Percentiles rank a stretch among this genome's conserved stretches.
These are phyloP conservation scores for Drosophila busckii DNA, from an alignment of 1,140 invertebrate species.

Conservation along the genomic window DNA sequence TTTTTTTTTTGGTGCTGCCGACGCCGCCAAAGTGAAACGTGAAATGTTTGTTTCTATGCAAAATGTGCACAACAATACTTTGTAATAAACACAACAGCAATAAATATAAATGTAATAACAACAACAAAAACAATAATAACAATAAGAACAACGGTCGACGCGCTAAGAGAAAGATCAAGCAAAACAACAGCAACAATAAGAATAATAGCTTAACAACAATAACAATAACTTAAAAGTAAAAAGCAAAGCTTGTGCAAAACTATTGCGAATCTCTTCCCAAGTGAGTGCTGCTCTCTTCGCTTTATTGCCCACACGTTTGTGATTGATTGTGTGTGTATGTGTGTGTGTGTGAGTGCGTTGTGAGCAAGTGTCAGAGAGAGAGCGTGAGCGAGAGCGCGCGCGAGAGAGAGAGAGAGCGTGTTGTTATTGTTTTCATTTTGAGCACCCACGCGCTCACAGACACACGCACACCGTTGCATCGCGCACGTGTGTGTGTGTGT, in stretches of 20 bases:
- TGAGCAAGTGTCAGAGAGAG: no score
- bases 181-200: slow-evolving; percentile 5
- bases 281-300: neutral
- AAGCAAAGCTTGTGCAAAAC: slow-evolving; percentile 8
- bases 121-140: neutral
- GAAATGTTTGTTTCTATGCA: slow-evolving; percentile 36
- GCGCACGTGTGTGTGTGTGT: slow-evolving; percentile 10
- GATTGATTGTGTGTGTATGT: neutral
- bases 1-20: neutral
- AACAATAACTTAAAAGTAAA: slow-evolving; percentile 26
- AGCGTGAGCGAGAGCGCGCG: neutral
- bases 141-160: no score
- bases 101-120: neutral
- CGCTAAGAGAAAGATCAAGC: no score
- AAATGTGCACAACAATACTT: slow-evolving; percentile 30
- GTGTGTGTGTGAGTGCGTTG: slow-evolving; percentile 10
- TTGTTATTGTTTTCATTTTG: slow-evolving; percentile 26
- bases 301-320: neutral
- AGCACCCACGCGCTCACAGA: slow-evolving; percentile 22
- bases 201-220: slow-evolving; percentile 19
- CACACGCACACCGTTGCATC: slow-evolving; percentile 4
- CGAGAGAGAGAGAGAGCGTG: neutral
- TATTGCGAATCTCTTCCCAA: neutral
- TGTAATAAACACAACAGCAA: slow-evolving; percentile 13
- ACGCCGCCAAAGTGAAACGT: no score